Evolutionary conservation across 2,113 vertebrate genomes (phyloP).

Genomic region (Sinosuthora webbiana): DNA sequence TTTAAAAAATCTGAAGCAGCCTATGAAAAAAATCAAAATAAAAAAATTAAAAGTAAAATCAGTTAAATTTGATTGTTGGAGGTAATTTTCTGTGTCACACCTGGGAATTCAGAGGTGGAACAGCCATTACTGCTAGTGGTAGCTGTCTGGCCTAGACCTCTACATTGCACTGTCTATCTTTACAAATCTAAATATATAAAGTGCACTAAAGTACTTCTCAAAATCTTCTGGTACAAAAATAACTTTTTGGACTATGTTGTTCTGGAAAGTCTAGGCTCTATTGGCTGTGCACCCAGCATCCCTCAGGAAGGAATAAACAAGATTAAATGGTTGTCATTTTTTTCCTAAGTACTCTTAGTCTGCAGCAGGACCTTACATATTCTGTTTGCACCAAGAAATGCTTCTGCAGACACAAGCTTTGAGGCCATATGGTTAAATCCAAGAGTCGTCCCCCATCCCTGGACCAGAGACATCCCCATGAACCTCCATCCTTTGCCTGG

Average conservation of each 20-base stretch:
- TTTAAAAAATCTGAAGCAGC: neutral
- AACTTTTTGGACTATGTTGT: neutral
- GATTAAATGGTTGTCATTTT: neutral
- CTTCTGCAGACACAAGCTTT: neutral
- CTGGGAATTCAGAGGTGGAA: conserved; percentile 12
- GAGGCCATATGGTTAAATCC: neutral
- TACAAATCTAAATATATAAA: neutral
- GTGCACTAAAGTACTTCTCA: neutral
- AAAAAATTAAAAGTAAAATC: neutral
- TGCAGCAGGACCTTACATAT: neutral
- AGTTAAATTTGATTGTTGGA: neutral
- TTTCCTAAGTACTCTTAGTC: neutral
- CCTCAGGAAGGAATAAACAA: neutral
- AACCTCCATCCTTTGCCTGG: neutral
- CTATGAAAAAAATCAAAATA: neutral
- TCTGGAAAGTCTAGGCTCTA: neutral
- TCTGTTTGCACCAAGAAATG: neutral
- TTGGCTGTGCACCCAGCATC: neutral
- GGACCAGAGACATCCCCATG: neutral
- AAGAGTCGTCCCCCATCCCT: neutral
- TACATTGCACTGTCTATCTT: neutral
- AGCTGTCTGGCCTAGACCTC: neutral
- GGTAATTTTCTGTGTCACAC: conserved; percentile 17
- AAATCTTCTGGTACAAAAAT: neutral
- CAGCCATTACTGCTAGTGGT: neutral